A percentile compares a stretch with the other conserved stretches of the same genome.
These are phyloP conservation scores for Hedya salicella DNA, from an alignment of 2,888 invertebrate species.

Conservation along the genomic window DNA sequence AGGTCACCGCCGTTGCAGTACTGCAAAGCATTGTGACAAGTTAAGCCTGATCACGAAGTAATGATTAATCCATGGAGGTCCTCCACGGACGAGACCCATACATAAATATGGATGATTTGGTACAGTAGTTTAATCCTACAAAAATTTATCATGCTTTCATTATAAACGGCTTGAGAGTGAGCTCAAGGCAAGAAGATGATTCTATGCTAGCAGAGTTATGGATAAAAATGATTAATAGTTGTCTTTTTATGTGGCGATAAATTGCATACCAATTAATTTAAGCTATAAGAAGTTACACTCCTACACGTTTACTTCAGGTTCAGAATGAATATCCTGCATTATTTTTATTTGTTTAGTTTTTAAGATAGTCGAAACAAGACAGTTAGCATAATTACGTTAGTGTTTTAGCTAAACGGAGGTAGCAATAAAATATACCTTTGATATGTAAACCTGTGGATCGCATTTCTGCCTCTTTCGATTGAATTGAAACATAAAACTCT, in stretches of 20 bases:
- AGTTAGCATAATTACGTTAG: not conserved
- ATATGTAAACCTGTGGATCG: constrained; percentile 22
- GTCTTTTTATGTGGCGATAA: too few relatives aligned
- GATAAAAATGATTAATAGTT: too few relatives aligned
- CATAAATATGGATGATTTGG: not conserved
- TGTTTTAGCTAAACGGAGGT: constrained; percentile 3
- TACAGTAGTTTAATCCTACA: too few relatives aligned
- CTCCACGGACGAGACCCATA: not conserved
- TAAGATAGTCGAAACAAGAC: not conserved
- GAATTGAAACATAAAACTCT: constrained; percentile 28
- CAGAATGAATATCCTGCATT: too few relatives aligned
- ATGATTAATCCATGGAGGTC: not conserved
- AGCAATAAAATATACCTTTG: constrained; percentile 8
- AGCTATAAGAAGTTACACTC: too few relatives aligned
- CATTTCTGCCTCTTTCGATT: constrained; percentile 25
- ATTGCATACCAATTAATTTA: too few relatives aligned
- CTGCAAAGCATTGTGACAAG: constrained; percentile 71
- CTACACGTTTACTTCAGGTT: too few relatives aligned
- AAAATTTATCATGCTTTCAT: too few relatives aligned
- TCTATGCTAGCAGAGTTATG: too few relatives aligned
- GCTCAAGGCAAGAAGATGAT: too few relatives aligned
- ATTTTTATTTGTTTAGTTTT: not conserved
- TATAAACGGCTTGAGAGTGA: too few relatives aligned
- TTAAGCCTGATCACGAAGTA: not conserved
- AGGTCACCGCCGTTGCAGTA: constrained; percentile 99